Conservation (phyloP, 2,797 vertebrate genomes). For the Arrhamphus sclerolepis region DNA sequence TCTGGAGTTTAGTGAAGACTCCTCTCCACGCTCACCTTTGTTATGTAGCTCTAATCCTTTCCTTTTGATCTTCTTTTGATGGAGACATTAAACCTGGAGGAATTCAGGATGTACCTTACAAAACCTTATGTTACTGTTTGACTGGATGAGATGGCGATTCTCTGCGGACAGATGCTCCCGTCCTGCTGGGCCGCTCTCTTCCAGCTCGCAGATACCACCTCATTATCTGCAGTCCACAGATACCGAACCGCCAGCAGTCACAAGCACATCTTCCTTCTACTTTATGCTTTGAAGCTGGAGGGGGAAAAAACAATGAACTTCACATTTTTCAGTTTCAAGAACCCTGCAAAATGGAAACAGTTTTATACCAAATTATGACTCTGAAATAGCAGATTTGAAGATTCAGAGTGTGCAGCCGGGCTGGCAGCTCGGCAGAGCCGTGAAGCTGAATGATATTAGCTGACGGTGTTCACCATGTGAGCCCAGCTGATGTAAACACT, state of each 20-base stretch:
- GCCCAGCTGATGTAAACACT: slow-evolving; percentile 6
- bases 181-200: slow-evolving; percentile 48
- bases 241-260: slow-evolving; percentile 46
- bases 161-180: slow-evolving; percentile 41
- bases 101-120: slow-evolving; percentile 58
- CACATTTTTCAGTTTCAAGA: slow-evolving; percentile 30
- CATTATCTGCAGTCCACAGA: slow-evolving; percentile 72
- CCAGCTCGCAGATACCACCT: slow-evolving; percentile 62
- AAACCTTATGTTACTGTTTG: slow-evolving; percentile 47
- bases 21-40: slow-evolving; percentile 75
- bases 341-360: slow-evolving; percentile 23
- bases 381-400: slow-evolving; percentile 18
- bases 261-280: slow-evolving; percentile 55
- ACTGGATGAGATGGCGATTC: slow-evolving; percentile 52
- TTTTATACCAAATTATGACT: slow-evolving; percentile 42
- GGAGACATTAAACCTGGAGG: slow-evolving; percentile 75
- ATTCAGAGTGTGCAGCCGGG: neutral
- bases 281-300: slow-evolving; percentile 49
- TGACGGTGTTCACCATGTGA: neutral
- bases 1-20: slow-evolving; percentile 72
- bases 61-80: slow-evolving; percentile 76
- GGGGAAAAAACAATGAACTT: slow-evolving; percentile 45
- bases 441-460: slow-evolving; percentile 3
- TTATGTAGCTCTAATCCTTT: slow-evolving; percentile 74
- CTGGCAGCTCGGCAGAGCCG: slow-evolving; percentile 1